Evolutionary conservation across 2,888 invertebrate species (phyloP), one percentile per base, ranked within the genome.

Genomic region (Oscheius sp.): DNA sequence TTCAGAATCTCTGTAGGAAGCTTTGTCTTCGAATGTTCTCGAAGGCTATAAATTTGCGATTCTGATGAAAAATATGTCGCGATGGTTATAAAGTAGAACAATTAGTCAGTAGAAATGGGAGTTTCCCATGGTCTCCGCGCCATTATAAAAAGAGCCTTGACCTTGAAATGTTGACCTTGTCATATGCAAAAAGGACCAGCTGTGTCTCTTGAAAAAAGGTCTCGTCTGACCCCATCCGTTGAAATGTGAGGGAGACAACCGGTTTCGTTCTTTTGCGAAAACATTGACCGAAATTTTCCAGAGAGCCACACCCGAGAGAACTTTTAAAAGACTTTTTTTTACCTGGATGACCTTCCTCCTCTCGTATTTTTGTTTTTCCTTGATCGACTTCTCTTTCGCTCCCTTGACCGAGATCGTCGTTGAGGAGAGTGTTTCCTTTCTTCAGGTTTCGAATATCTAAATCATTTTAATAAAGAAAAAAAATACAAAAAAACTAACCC

Each of bases 231-330:
- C 23, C 3, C 25, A 25, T 6, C 48, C 12, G 3, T 4, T 23
- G 12, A 23, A 25, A 5, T 20, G 3, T 5, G 48, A 23, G 12
- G 25, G 23, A 23, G 55, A 55, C 12, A 55, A 55, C 55, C 55
- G 55, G 55, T 55, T 55, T 55, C 33, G 55, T 34, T 10, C n/a
- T 33, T 15, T n/a, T 34, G 55, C 55, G 33, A 55, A 34, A 53
- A 31, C 31, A 31, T 53, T 53, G 53, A 53, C 53, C 53, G 55
- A 55, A 55, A 34, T 55, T 55, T 55, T 20, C 20, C n/a, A 53
- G 15, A 53, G 23, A 48, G 20, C 48, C 48, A 48, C 48, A 48
- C 48, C 48, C 48, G 5, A n/a, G n/a, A n/a, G n/a, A 4, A 15
- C 46, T 10, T 37, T 37, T 10, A 37, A 37, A 37, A 27, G n/a